Evolutionary conservation across 2,797 vertebrate species (phyloP), one percentile per base, ranked within the genome.

Genomic region (Sebastes steindachneri): DNA sequence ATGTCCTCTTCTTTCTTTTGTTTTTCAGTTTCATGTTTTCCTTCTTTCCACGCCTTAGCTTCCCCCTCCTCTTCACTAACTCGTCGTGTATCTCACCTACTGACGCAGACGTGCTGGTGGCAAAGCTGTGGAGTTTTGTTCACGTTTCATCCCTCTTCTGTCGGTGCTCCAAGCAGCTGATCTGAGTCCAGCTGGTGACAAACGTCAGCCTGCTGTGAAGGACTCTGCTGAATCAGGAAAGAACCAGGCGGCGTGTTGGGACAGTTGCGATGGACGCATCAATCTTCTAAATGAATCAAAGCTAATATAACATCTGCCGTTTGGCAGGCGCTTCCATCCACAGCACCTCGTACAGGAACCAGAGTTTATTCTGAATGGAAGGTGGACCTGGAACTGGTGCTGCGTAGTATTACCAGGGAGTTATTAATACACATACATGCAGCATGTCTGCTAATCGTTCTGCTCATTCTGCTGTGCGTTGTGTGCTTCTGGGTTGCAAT

Each of bases 221-320:
- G 82, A 87, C 74, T 80, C 82, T 92, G 90, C 86, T 90, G 92
- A 93, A 59, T 91, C 90, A 90, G 89, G 85, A 37, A 21, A 25
- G 67, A 90, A 68, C 0, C 21, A 0, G 62, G 64, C 62, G 57
- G 55, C 64, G 55, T 57, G 83, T 69, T 60, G 90, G 82, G 86
- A 84, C 76, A 12, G 21, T 11, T 0, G 17, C 25, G 73, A 85
- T 48, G 83, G 77, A 86, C 35, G 45, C 86, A 91, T 93, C 90
- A 62, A 77, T 93, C 90, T 90, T 85, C 68, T 84, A 86, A 91
- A 91, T 89, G 86, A 87, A 86, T 91, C 88, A 89, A 85, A 73
- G 76, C 73, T 76, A 80, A 88, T 53, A 53, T 77, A 87, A 90
- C 89, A 88, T 86, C 90, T 92, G 91, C 79, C 26, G 70, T 35